These are phyloP conservation scores for Puma concolor DNA, from an alignment of 2,113 vertebrate species.

Conservation along the genomic window DNA sequence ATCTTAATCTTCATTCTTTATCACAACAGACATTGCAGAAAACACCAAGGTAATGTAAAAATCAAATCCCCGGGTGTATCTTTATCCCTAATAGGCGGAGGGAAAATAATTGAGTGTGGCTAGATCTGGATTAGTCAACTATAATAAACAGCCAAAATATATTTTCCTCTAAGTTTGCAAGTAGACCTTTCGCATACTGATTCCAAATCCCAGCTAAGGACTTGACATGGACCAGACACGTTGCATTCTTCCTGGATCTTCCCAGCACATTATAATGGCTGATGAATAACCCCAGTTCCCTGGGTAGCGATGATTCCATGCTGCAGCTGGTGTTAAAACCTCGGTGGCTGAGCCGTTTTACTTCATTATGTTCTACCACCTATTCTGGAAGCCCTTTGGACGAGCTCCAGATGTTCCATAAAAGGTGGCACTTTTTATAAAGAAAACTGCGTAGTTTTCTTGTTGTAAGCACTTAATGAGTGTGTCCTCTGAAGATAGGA, in stretches of 20 bases:
- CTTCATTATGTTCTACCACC: background rate
- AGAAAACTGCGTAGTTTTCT: background rate
- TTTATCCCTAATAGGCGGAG: background rate
- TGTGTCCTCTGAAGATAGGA: constrained; percentile 28
- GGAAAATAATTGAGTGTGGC: background rate
- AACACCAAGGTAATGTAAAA: background rate
- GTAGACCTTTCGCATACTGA: background rate
- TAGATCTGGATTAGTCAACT: background rate
- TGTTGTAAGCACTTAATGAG: constrained; percentile 47
- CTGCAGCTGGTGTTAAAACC: background rate
- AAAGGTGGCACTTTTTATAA: background rate
- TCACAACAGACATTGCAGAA: background rate
- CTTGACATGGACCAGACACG: background rate
- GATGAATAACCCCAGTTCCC: too few species aligned
- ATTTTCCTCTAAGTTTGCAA: background rate
- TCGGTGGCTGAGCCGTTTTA: background rate
- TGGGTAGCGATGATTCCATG: background rate
- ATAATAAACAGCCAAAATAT: background rate
- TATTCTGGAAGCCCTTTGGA: constrained; percentile 31
- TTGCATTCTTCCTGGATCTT: background rate
- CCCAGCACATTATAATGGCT: background rate
- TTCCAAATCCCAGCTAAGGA: background rate
- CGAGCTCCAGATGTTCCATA: background rate
- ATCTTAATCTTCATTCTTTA: background rate
- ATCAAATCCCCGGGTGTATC: background rate